Evolutionary conservation across 2,888 invertebrate species (phyloP), one percentile per base, ranked within the genome.

Genomic region (Drosophila engyochracea): DNA sequence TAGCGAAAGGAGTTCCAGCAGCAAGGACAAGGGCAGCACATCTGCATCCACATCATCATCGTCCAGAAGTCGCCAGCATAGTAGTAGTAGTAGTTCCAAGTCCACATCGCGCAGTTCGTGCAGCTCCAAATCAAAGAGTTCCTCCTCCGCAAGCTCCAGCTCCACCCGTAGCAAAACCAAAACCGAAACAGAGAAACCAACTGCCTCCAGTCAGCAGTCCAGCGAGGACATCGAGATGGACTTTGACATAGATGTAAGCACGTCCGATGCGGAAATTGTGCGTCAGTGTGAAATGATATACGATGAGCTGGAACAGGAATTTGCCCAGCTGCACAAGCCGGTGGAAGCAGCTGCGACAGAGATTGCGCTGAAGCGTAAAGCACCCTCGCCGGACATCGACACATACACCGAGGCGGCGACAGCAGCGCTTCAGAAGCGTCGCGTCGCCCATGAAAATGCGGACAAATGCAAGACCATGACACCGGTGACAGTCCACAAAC

Each of bases 271-370:
- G 76, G 95, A 96, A 79, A 96, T 97, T 71, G 96, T 96, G 89
- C 95, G 96, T 84, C 97, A 98, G 93, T 98, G 98, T 93, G 95
- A 96, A 90, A 96, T 95, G 94, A 97, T 98, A 85, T 98, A 97
- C 93, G 97, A 97, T 93, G 97, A 97, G 93, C 95, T 96, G 93
- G 95, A 95, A 67, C 85, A 81, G 41, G 83, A 92, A 61, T 91
- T 91, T 51, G 90, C 92, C 0, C 76, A 86, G 5, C 68, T 90
- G 69, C 91, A 92, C 63, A 79, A 90, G 72, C 79, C 88, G n/a
- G 93, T 93, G 6, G 76, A 73, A 12, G 68, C 64, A 71, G 49
- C 28, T 5, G 54, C 41, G 6, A 33, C 65, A 0, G 79, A 83
- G 5, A 30, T 33, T 22, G 52, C 64, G 12, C 71, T 81, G 12